These are phyloP conservation scores for Ophion ellenae DNA, from an alignment of 2,888 invertebrate genomes.

Conservation along the genomic window DNA sequence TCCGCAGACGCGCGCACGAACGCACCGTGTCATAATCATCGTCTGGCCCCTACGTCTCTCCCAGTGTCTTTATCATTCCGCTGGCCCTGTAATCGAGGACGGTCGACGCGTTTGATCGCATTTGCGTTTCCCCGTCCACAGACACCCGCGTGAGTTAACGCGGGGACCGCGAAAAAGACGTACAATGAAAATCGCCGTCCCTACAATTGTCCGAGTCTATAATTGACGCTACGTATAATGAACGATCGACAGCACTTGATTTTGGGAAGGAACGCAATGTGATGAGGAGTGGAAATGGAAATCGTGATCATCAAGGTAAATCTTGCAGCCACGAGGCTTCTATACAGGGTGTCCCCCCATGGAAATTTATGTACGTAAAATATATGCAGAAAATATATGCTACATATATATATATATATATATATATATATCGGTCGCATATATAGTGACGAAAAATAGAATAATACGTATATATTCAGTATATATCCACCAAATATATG, in stretches of 20 bases:
- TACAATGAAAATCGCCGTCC: not conserved
- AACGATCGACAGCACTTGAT: slow-evolving; percentile 44
- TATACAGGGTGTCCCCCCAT: not conserved
- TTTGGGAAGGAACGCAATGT: not conserved
- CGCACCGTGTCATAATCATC: slow-evolving; percentile 60
- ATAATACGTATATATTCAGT: too few species aligned
- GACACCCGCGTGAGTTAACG: not conserved
- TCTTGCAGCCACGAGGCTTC: not conserved
- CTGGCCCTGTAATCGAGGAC: slow-evolving; percentile 62
- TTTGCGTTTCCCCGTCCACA: not conserved
- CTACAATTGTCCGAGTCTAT: not conserved
- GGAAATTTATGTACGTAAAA: too few species aligned
- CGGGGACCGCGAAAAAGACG: not conserved
- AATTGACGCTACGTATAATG: slow-evolving; percentile 4
- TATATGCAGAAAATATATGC: too few species aligned
- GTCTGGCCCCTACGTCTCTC: slow-evolving; percentile 33
- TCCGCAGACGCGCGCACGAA: slow-evolving; percentile 34
- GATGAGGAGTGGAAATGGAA: not conserved
- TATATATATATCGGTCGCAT: too few species aligned
- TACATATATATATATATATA: too few species aligned
- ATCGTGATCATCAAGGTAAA: not conserved
- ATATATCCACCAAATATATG: too few species aligned
- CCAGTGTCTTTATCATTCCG: slow-evolving; percentile 50
- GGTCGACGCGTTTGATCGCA: slow-evolving; percentile 54
- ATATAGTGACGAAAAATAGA: too few species aligned